Conservation (phyloP, 2,113 vertebrate species). For the Microcebus jonahi region DNA sequence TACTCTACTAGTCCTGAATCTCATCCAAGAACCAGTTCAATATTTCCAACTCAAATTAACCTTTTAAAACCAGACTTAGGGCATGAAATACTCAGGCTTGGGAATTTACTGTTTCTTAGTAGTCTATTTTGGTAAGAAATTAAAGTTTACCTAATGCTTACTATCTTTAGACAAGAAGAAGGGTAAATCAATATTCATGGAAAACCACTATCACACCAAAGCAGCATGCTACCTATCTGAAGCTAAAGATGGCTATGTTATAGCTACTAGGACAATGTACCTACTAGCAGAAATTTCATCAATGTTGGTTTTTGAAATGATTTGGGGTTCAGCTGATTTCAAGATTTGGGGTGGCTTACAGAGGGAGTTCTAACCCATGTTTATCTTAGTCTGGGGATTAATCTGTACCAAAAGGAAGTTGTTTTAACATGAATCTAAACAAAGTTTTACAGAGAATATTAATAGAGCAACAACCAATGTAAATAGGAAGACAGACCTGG, state of each 20-base stretch:
- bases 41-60: constrained; percentile 24
- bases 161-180: not conserved
- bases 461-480: not conserved
- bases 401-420: constrained; percentile 29
- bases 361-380: not conserved
- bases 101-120: not conserved
- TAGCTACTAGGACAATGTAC: not conserved
- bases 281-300: not conserved
- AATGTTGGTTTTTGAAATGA: not conserved
- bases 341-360: not conserved
- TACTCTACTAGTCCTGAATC: not conserved
- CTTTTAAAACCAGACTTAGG: not conserved
- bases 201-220: not conserved
- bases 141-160: not conserved
- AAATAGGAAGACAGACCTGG: not conserved
- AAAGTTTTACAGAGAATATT: not conserved
- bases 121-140: not conserved
- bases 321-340: not conserved
- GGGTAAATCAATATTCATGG: not conserved
- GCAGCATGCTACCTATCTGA: not conserved
- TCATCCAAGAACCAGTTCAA: not conserved
- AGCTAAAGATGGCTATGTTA: not conserved
- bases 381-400: not conserved
- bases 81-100: not conserved
- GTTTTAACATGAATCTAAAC: not conserved